Conservation (phyloP, 2,113 vertebrate species). For the Rhinogobius similis region DNA sequence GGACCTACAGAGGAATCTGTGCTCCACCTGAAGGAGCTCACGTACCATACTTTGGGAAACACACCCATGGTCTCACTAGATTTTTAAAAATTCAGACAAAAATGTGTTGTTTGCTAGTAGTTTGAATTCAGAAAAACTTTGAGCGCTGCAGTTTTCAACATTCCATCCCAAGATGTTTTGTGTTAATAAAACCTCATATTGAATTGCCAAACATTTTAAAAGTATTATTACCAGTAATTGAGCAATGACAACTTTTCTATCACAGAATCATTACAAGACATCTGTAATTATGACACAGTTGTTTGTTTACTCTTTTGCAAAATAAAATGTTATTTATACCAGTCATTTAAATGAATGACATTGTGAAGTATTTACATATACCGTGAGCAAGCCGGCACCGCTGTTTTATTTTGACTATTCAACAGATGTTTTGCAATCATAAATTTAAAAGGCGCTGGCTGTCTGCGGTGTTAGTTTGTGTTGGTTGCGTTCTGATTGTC, state of each 20-base stretch:
- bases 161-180: constrained; percentile 1
- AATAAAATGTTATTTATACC: constrained; percentile 37
- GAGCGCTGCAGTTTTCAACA: neutral
- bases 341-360: constrained; percentile 53
- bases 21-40: too few relatives aligned
- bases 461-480: constrained; percentile 49
- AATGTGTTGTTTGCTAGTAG: neutral
- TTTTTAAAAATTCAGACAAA: constrained; percentile 68
- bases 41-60: too few relatives aligned
- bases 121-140: neutral
- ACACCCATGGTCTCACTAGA: too few relatives aligned
- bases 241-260: neutral
- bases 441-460: constrained; percentile 57
- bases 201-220: constrained; percentile 3
- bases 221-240: constrained; percentile 7
- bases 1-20: too few relatives aligned
- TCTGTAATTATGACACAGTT: constrained; percentile 14
- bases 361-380: constrained; percentile 48
- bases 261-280: neutral
- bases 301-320: constrained; percentile 18
- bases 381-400: constrained; percentile 21
- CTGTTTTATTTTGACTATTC: constrained; percentile 59
- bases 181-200: neutral
- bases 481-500: constrained; percentile 68
- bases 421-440: constrained; percentile 61